Evolutionary conservation across 2,797 vertebrate genomes (phyloP), one percentile per base, ranked within the genome.

Genomic region (Acanthornis magna): DNA sequence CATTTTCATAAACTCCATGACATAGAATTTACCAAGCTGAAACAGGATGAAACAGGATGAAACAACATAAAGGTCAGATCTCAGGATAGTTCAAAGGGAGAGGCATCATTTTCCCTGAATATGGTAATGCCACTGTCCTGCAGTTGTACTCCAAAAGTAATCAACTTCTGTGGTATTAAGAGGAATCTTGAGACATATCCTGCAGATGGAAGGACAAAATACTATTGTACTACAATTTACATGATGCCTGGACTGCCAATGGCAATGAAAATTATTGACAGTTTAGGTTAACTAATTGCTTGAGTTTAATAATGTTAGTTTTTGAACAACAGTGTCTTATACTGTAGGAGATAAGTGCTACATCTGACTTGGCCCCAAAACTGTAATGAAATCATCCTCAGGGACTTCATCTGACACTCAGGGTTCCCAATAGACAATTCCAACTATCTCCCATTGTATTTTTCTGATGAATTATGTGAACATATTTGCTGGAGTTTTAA

Each of bases 371-470:
- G 88, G 80, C 88, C 73, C 26, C 70, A 55, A 81, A 75, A 73
- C 18, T 88, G 66, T 21, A 34, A 42, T 83, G 57, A 93, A 92
- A 55, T 66, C 55, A 81, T 68, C 73, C 79, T 89, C 58, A 57
- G 74, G 78, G 67, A 92, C 30, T 63, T 87, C 48, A 62, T 75
- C 75, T 92, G 68, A 61, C 70, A 71, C 0, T 1, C 23, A 81
- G 51, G 4, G 11, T 13, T 83, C 83, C 70, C 13, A 18, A 32
- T 2, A 78, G 54, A 88, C 51, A 76, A 83, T 62, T 91, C 71
- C 51, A 83, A 45, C 43, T 61, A 74, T 65, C 51, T 93, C 30
- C 32, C 40, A 77, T 92, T 96, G 87, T 94, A 73, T 78, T 94
- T 75, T 60, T 84, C 26, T 80, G 38, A 34, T 53, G 51, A 81